phyloP scores from a whole-genome alignment of 2,113 vertebrate species.

The Anas platyrhynchos region DNA sequence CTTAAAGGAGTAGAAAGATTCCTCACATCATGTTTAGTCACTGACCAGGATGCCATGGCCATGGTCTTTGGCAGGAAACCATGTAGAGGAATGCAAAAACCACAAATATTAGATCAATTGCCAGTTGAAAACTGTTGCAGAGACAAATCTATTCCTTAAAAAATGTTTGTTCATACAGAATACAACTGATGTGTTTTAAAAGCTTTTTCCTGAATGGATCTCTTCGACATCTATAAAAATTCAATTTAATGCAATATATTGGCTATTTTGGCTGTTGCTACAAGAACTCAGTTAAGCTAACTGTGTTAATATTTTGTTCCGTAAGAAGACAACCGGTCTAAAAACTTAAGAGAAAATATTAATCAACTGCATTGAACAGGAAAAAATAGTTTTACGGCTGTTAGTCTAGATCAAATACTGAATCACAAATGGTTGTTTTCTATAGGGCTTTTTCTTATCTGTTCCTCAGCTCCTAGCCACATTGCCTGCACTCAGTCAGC shows the following conservation, averaged over 20 bases:
- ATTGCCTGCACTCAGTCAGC: not conserved
- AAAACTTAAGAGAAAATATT: not conserved
- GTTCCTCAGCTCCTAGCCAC: not conserved
- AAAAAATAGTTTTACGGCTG: not conserved
- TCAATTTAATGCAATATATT: not conserved
- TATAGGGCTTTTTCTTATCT: not conserved
- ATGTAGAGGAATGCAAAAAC: not conserved
- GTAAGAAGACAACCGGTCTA: not conserved
- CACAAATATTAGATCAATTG: not conserved
- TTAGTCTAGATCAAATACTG: slow-evolving; percentile 5
- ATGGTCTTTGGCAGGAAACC: not conserved
- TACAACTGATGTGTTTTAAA: not conserved
- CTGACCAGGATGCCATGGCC: not conserved
- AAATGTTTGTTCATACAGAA: not conserved
- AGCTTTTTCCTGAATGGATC: not conserved
- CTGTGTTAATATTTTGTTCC: not conserved
- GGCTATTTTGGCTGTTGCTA: not conserved
- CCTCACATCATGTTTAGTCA: not conserved
- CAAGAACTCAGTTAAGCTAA: not conserved
- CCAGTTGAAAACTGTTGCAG: not conserved
- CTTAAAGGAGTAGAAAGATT: not conserved
- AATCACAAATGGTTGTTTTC: not conserved
- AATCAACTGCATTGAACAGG: not conserved
- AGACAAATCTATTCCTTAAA: not conserved
- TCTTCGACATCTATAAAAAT: not conserved